Conservation (phyloP, 1,140 invertebrate species). For the Meloidogyne exigua region DNA sequence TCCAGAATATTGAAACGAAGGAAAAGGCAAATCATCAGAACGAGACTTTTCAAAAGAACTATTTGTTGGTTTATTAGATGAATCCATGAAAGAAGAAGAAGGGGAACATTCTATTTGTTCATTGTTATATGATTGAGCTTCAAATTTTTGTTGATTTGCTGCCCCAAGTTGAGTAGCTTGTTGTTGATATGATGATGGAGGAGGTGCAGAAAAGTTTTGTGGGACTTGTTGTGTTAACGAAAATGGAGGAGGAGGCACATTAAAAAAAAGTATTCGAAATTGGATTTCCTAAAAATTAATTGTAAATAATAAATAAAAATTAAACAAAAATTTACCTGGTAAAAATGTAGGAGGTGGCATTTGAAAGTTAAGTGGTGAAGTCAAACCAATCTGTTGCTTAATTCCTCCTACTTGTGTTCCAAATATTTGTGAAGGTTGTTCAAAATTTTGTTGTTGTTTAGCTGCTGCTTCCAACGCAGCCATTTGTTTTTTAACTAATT, state of each 20-base stretch:
- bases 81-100: background rate
- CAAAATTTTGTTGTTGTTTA: background rate
- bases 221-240: background rate
- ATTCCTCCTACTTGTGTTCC: background rate
- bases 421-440: background rate
- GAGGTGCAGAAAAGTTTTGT: background rate
- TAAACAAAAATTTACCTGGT: background rate
- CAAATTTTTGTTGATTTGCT: background rate
- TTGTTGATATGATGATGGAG: background rate
- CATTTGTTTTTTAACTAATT: conserved; percentile 5
- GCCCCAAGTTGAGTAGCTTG: background rate
- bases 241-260: background rate
- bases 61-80: background rate
- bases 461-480: background rate
- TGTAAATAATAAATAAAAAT: too few species aligned
- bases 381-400: background rate
- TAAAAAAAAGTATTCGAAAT: background rate
- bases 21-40: background rate
- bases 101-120: background rate
- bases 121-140: background rate
- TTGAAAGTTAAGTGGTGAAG: background rate
- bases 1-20: background rate
- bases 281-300: background rate
- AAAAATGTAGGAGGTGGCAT: background rate
- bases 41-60: background rate